Evolutionary conservation across 2,113 vertebrate genomes (phyloP), one percentile per base, ranked within the genome.

Genomic region (Dasyprocta punctata): DNA sequence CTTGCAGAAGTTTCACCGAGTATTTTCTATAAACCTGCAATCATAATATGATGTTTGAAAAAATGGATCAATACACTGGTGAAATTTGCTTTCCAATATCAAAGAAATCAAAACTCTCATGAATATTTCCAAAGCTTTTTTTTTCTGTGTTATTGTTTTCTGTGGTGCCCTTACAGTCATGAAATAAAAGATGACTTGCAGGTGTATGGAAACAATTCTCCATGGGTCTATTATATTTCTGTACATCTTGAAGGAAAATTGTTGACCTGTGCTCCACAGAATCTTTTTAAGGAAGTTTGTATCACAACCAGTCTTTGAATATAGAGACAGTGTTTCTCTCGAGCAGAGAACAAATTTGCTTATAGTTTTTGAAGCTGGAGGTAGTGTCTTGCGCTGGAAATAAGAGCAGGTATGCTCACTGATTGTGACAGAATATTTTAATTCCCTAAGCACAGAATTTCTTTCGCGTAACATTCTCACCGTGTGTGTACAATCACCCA

Each of bases 241-340:
- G 12, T 38, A 82, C 63, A 77, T 96, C 36, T 92, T 97, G 71
- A 95, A 94, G 78, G 84, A 94, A 60, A 93, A 95, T 52, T 36
- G 26, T 26, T 87, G 82, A 83, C 49, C 69, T 84, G 90, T 60
- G 49, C 82, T 95, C 38, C 49, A 89, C 52, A 78, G 41, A 20
- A 44, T 71, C 44, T 93, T 92, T 92, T 86, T 38, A 89, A 88
- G 63, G 69, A 94, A 82, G 52, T 75, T 88, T 94, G 7, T 65
- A 36, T 28, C 77, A 89, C 86, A 84, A 89, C 85, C 19, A 90
- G 44, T 6, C 84, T 95, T 92, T 90, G 94, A 86, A 91, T 88
- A 61, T 1, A 95, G 88, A 96, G 52, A 88, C 11, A 67, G 67
- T 30, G 44, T 47, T 90, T 94, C 75, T 75, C 73, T 52, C 69